Evolutionary conservation across 2,888 invertebrate species (phyloP), one percentile per base, ranked within the genome.

Genomic region (Muscina levida): DNA sequence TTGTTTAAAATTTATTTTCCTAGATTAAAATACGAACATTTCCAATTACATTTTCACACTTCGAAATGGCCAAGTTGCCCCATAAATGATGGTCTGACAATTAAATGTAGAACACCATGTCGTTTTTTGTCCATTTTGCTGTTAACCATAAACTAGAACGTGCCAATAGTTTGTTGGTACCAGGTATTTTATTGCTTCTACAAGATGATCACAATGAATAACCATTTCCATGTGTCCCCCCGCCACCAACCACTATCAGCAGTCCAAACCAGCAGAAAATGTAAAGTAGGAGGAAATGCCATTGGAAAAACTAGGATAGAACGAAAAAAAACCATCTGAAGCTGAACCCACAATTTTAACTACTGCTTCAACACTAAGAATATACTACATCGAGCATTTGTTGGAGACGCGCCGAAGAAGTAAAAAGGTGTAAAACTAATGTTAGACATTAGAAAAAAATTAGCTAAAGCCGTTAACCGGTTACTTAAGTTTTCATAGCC

Each of bases 381-480:
- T 22, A n/a, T n/a, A n/a, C n/a, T n/a, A 51, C 19, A 57, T 65
- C 48, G 66, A 67, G 70, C 57, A n/a, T n/a, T n/a, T n/a, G n/a
- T n/a, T n/a, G n/a, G 39, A 37, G 24, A 70, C 68, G 53, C 31
- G 31, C 31, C 31, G 8, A 62, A 51, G 44, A 76, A 39, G 48
- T 53, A 22, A 66, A 72, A 66, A 82, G 79, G 82, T 82, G 82
- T 81, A 79, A 76, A 83, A 83, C 81, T 79, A 83, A 83, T 81
- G 82, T 81, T 70, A 79, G 82, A 82, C 79, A 82, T 82, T 82
- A 82, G 71, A 68, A 74, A 46, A 75, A 77, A 81, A 81, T 77
- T 77, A 81, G 74, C 62, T 77, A 74, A 74, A 81, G 77, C 81
- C 77, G 81, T 77, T 81, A 81, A 77, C 77, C 77, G 77, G 74